Base-by-base conservation (phyloP, 2,113 vertebrate species). In the Tautogolabrus adspersus region DNA sequence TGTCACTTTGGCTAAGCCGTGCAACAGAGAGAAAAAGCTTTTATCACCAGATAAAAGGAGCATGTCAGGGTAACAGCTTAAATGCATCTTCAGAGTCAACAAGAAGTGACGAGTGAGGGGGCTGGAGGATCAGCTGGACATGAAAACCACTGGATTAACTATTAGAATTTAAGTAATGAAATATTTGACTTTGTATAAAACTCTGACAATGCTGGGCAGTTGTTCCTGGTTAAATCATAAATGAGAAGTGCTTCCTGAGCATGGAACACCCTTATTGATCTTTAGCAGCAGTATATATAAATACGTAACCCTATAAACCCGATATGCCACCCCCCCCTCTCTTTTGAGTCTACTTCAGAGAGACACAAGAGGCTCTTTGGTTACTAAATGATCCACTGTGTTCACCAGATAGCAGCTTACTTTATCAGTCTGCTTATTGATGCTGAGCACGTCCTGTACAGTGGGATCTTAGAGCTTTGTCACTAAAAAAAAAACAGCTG, bases 31-130 rank as follows among this genome's bases (percentile, higher is more conserved):
- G 18, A 62, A 75, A 74, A 81, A 72, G 66, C 78, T 90, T 90
- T 77, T 89, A 88, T 81, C 82, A 74, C 74, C 82, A 80, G 79
- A 86, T 85, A 77, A 79, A 61, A 78, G 62, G 30, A 76, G 26
- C 51, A 11, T 81, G 67, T 81, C 23, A n/a, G 76, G 73, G 77
- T 68, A 74, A 65, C 13, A 0, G 55, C 61, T 80, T 69, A 65
- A 87, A 82, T 71, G 49, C 81, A 77, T 26, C 47, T 19, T 30
- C 40, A 58, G 37, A 49, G 54, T 69, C 85, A 71, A 73, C 60
- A 55, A 44, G 30, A 70, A 63, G 66, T 51, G 60, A 34, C 40
- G 51, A 49, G 54, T 18, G 47, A 34, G 15, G 30, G 44, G 54
- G 57, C 16, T 10, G 12, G n/a, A 66, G 26, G 26, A 40, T 58